Evolutionary conservation across 1,140 invertebrate species (phyloP), one percentile per base, ranked within the genome.

Genomic region (Ephestia elutella): DNA sequence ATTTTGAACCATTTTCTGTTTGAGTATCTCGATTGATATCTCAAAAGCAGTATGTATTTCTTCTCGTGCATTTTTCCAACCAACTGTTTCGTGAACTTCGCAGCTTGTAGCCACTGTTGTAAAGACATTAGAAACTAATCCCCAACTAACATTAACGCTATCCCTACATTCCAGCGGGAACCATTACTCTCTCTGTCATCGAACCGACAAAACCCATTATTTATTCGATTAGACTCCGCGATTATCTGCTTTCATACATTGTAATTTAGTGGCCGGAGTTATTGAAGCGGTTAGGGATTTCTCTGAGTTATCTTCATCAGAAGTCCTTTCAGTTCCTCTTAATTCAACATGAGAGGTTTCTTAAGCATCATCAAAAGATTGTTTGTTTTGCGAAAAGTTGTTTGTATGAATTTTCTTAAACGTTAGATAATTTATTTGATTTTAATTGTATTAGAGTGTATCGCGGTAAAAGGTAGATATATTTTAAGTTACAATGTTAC

Each of bases 181-280:
- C 38, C 38, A 44, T 44, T 44, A 44, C 15, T 44, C 38, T 44
- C 13, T n/a, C 38, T 44, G 38, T 44, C 38, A 44, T 44, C 38
- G 38, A 44, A 44, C 38, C 38, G 38, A 44, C 38, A 17, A 44
- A 44, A 44, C 13, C 38, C 38, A 44, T 44, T 44, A 44, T 44
- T 44, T 44, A 44, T 44, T 44, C 38, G 38, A 44, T 44, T 44
- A 44, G 13, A 44, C 38, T 17, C 13, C 1, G 15, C 38, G 32
- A 44, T 44, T 44, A 44, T 44, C 13, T 44, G 13, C 13, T 17
- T 15, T 44, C 38, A 44, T 44, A 44, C 38, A 44, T 44, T 15
- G 38, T 44, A 44, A 44, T 44, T 44, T 44, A 44, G 38, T 44
- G 38, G 5, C 38, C 15, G 38, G 15, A 44, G 38, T 15, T 44